These are phyloP conservation scores for Enteromius fasciolatus DNA, from an alignment of 2,797 vertebrate species.

Conservation along the genomic window DNA sequence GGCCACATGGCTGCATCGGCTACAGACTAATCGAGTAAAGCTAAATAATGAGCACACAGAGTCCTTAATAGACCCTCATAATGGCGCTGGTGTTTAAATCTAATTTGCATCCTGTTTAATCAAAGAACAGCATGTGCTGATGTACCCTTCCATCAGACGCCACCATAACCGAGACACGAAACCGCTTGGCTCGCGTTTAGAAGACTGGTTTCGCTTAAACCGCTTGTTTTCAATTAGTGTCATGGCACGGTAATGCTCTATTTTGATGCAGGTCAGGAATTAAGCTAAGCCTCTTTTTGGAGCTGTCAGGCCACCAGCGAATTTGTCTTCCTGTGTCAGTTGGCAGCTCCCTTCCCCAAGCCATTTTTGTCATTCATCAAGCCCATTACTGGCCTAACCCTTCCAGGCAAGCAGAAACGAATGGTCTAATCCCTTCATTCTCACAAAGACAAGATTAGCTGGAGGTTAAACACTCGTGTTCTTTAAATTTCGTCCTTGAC, in stretches of 20 bases:
- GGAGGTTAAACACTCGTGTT: conserved; percentile 75
- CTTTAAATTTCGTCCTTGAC: conserved; percentile 76
- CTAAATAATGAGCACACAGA: conserved; percentile 29
- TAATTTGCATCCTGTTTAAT: conserved; percentile 34
- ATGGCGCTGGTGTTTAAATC: conserved; percentile 32
- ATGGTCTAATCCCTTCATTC: conserved; percentile 70
- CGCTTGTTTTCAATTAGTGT: conserved; percentile 59
- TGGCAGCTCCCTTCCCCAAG: conserved; percentile 58
- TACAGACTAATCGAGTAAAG: conserved; percentile 27
- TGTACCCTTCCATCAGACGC: conserved; percentile 5
- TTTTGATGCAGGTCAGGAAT: conserved; percentile 60
- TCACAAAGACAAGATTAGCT: conserved; percentile 76
- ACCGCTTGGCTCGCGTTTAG: neutral
- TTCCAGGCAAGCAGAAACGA: conserved; percentile 58
- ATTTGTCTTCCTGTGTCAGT: conserved; percentile 58
- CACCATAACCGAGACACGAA: conserved; percentile 5
- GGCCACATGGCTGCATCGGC: conserved; percentile 39
- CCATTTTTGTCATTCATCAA: conserved; percentile 52
- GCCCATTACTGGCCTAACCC: conserved; percentile 59
- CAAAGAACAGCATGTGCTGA: conserved; percentile 23
- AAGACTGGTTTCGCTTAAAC: conserved; percentile 41
- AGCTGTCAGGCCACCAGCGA: conserved; percentile 58
- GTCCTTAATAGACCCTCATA: conserved; percentile 32
- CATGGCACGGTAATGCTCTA: conserved; percentile 54
- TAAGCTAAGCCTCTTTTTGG: conserved; percentile 54